Evolutionary conservation across 1,140 invertebrate genomes (phyloP).

Genomic region (Drosophila rhopaloa): DNA sequence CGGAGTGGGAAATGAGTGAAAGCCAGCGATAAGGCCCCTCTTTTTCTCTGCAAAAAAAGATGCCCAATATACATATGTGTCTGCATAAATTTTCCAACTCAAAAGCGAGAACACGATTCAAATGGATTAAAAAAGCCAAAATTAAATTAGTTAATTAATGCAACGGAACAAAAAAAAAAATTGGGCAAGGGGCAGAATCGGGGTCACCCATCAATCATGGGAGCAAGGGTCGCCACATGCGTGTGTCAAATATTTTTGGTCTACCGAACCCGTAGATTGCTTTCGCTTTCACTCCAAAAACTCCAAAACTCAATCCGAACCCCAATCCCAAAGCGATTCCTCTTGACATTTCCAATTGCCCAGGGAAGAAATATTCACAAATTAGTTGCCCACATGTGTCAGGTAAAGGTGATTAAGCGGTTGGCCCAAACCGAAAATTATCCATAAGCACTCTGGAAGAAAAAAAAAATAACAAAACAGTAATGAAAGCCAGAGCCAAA

Average conservation of each 20-base stretch:
- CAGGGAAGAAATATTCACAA: constrained; percentile 69
- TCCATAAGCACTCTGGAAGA: constrained; percentile 59
- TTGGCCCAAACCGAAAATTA: constrained; percentile 58
- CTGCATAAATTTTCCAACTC: constrained; percentile 58
- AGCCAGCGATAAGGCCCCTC: constrained; percentile 58
- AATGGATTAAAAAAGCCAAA: constrained; percentile 62
- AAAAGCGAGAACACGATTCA: constrained; percentile 42
- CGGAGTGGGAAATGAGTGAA: constrained; percentile 55
- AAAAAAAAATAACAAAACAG: constrained; percentile 3
- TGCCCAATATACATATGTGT: constrained; percentile 27
- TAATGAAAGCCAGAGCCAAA: constrained; percentile 42
- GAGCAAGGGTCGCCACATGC: constrained; percentile 53
- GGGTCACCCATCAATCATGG: constrained; percentile 73
- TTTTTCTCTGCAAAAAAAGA: constrained; percentile 27
- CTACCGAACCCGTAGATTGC: constrained; percentile 43
- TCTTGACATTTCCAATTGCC: constrained; percentile 68
- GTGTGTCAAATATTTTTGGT: constrained; percentile 61
- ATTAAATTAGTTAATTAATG: constrained; percentile 82
- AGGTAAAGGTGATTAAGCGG: constrained; percentile 67
- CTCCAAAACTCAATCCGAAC: constrained; percentile 14
- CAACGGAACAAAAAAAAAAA: constrained; percentile 40
- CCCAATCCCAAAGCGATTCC: constrained; percentile 15
- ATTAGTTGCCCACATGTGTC: constrained; percentile 74
- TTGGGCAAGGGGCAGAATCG: constrained; percentile 12
- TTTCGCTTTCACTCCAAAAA: constrained; percentile 65